These are phyloP conservation scores for Orchestia grillus DNA, from an alignment of 1,140 invertebrate species.

Conservation along the genomic window DNA sequence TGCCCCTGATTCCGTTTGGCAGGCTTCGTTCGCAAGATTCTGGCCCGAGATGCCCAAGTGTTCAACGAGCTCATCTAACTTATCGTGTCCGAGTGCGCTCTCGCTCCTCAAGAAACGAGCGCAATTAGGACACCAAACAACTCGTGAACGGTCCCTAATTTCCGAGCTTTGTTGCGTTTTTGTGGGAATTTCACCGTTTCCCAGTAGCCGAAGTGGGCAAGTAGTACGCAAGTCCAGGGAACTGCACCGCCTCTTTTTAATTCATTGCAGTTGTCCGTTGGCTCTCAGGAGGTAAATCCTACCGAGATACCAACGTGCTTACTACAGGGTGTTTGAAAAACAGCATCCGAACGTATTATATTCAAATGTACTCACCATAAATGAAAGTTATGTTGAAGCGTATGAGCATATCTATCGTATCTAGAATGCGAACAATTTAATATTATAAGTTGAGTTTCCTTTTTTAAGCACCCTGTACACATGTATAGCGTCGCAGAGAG, in stretches of 20 bases:
- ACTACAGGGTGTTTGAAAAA: no score
- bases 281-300: no score
- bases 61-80: neutral
- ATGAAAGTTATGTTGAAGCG: no score
- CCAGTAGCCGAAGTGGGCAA: neutral
- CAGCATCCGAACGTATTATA: no score
- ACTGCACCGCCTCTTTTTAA: neutral
- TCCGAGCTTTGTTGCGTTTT: neutral
- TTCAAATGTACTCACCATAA: no score
- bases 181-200: neutral
- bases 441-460: no score
- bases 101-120: neutral
- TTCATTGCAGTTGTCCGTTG: no score
- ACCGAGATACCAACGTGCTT: no score
- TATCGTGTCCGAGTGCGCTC: neutral
- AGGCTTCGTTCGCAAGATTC: conserved; percentile 17
- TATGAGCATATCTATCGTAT: no score
- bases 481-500: no score
- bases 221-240: neutral
- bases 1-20: neutral
- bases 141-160: neutral
- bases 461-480: no score
- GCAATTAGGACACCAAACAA: neutral
- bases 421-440: no score
- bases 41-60: neutral